Conservation (phyloP, 1,140 invertebrate species). For the Holcopasites calliopsidis region DNA sequence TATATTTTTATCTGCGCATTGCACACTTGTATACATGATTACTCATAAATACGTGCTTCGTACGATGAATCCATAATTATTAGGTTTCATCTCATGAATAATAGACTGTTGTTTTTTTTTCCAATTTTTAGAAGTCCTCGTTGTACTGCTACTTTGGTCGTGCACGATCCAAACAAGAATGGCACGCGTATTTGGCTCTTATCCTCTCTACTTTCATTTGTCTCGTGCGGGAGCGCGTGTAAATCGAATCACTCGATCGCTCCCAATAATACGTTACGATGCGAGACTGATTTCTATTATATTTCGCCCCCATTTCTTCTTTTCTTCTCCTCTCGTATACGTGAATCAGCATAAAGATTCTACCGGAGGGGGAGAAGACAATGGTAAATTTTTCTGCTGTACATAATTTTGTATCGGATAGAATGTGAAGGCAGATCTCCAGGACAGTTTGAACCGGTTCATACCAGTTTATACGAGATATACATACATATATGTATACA, state of each 20-base stretch:
- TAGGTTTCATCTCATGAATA: not conserved
- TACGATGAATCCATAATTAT: not conserved
- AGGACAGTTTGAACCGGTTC: conserved; percentile 47
- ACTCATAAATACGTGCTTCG: not conserved
- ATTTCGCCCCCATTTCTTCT: not conserved
- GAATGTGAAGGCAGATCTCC: conserved; percentile 39
- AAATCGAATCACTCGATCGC: not conserved
- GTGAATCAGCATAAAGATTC: not conserved
- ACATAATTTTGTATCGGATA: conserved; percentile 16
- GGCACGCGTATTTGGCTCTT: conserved; percentile 8
- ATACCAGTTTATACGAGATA: conserved; percentile 46
- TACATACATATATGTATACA: conserved; percentile 8
- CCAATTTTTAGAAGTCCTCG: not conserved
- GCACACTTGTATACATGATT: not conserved
- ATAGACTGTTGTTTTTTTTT: not conserved
- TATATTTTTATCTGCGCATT: not conserved
- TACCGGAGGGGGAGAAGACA: not conserved
- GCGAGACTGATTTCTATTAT: not conserved
- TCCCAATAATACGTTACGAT: not conserved
- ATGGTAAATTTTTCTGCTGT: conserved; percentile 3
- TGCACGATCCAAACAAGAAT: not conserved
- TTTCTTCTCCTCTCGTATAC: not conserved
- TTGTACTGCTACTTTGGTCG: not conserved
- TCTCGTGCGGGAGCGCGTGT: not conserved
- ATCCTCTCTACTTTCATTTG: conserved; percentile 21